These are phyloP conservation scores for Buathra laborator DNA, from an alignment of 2,888 invertebrate species.

Conservation along the genomic window DNA sequence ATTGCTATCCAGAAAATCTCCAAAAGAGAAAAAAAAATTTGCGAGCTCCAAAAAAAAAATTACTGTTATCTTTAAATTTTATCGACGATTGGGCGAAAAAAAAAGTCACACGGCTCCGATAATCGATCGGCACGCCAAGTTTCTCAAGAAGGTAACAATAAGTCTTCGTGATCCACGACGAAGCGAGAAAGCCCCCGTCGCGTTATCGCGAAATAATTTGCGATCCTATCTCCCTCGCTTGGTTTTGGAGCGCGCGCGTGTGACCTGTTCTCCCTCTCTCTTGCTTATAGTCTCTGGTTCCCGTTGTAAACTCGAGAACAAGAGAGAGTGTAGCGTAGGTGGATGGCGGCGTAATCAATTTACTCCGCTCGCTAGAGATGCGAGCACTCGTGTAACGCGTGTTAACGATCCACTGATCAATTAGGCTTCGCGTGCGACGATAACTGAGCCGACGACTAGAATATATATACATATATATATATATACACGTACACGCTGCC, in stretches of 20 bases:
- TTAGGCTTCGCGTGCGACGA: conserved; percentile 73
- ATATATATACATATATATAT: conserved; percentile 21
- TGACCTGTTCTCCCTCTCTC: not conserved
- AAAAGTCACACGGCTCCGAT: not conserved
- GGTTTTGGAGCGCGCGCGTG: not conserved
- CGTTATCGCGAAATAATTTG: not conserved
- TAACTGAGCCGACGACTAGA: conserved; percentile 58
- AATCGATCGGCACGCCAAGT: not conserved
- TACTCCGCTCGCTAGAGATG: conserved; percentile 48
- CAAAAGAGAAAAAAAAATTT: too few species aligned
- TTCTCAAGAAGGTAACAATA: not conserved
- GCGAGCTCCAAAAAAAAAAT: too few species aligned
- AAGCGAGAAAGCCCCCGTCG: not conserved
- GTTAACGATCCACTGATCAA: conserved; percentile 79
- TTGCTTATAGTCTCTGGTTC: conserved; percentile 1
- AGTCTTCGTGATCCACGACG: not conserved
- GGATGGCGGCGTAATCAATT: conserved; percentile 72
- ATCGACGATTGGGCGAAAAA: too few species aligned
- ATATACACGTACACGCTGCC: not conserved
- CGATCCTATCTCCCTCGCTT: not conserved
- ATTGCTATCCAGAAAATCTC: too few species aligned
- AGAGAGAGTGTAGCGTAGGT: conserved; percentile 41
- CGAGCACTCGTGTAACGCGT: conserved; percentile 65
- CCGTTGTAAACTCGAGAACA: conserved; percentile 33
- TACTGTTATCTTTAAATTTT: too few species aligned